phyloP scores from a whole-genome alignment of 2,888 invertebrate species.

The Hecatera dysodea region DNA sequence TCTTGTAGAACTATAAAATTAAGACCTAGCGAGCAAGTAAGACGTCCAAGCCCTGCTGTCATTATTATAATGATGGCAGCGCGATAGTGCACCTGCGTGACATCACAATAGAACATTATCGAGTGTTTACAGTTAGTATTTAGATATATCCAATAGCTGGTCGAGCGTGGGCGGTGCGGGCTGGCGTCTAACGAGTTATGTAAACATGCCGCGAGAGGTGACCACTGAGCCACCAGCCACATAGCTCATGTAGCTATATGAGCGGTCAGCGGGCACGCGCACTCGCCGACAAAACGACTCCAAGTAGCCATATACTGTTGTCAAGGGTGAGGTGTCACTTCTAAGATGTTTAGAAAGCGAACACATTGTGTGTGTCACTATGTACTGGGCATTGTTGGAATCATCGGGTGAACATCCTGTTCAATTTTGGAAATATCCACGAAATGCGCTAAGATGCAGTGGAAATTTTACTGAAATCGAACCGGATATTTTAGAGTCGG shows the following conservation, averaged over 20 bases:
- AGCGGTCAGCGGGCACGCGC: slow-evolving; percentile 65
- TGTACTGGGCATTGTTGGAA: slow-evolving; percentile 58
- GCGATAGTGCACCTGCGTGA: slow-evolving; percentile 79
- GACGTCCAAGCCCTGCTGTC: slow-evolving; percentile 54
- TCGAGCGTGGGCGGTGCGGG: slow-evolving; percentile 82
- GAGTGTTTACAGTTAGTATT: slow-evolving; percentile 83
- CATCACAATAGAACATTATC: slow-evolving; percentile 80
- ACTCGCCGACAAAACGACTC: slow-evolving; percentile 77
- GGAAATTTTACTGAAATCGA: slow-evolving; percentile 14
- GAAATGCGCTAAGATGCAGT: slow-evolving; percentile 2
- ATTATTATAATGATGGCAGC: slow-evolving; percentile 59
- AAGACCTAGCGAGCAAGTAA: slow-evolving; percentile 32
- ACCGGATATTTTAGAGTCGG: background rate
- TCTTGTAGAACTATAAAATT: slow-evolving; percentile 16
- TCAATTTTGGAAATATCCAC: slow-evolving; percentile 48
- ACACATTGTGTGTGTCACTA: slow-evolving; percentile 57
- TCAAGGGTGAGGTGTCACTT: slow-evolving; percentile 78
- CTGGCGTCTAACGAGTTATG: slow-evolving; percentile 86
- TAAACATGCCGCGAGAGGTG: slow-evolving; percentile 80
- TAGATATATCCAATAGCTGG: slow-evolving; percentile 77
- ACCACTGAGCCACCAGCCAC: slow-evolving; percentile 79
- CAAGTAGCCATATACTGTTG: slow-evolving; percentile 78
- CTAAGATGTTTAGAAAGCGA: slow-evolving; percentile 71
- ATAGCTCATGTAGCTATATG: slow-evolving; percentile 56
- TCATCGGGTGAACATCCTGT: slow-evolving; percentile 60